Evolutionary conservation across 2,888 invertebrate genomes (phyloP), one percentile per base, ranked within the genome.

Genomic region (Nomada ruficornis): DNA sequence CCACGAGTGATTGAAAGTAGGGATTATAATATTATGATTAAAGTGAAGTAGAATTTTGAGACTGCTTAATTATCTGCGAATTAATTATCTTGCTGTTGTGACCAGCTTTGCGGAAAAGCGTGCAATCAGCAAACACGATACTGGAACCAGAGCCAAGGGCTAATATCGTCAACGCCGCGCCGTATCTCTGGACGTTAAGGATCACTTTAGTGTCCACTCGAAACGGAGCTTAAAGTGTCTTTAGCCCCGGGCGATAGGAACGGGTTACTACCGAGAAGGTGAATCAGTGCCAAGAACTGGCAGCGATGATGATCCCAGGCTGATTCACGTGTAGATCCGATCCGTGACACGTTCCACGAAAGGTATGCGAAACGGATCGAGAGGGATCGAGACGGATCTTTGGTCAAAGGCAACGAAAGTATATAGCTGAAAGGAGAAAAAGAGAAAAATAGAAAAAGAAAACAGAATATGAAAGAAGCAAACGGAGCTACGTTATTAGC

Each of bases 261-360:
- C 80, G 68, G 63, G 60, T 72, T 72, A 72, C 72, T 52, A 50
- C 57, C 59, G 64, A 70, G 74, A 78, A 77, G 80, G 82, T 87
- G 86, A 86, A 79, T 87, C 87, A 85, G 68, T 63, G 81, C 82
- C 78, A 74, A 77, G 76, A 86, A 79, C 78, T 77, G 64, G 73
- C 57, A 55, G 68, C 80, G 74, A 82, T 68, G 84, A 81, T 81
- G 72, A 63, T 72, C 44, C 63, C 63, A 62, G 20, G 73, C 70
- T 86, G 82, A 78, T 86, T 84, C 86, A 84, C 78, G 74, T 77
- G 50, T 36, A 29, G 52, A 64, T 65, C 57, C 70, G 57, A 23
- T 26, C 7, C 57, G 20, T 13, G 57, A 23, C 57, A 55, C 69
- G 71, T 69, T 54, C 64, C 67, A 5, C 36, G 62, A 50, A 57